These are phyloP conservation scores for Solenopsis invicta DNA, from an alignment of 1,140 invertebrate species.

Conservation along the genomic window DNA sequence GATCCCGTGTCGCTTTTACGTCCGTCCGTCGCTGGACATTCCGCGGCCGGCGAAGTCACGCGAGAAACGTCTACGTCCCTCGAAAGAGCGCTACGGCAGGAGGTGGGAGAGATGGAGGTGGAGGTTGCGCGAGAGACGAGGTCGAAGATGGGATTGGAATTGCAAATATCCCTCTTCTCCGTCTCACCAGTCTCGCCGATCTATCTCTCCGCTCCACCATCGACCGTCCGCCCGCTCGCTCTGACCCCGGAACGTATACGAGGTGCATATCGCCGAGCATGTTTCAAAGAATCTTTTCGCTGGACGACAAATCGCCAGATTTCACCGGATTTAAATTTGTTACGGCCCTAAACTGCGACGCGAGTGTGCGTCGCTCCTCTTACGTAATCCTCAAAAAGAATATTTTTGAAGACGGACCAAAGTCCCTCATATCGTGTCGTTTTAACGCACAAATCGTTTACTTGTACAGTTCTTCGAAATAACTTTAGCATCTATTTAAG, in stretches of 20 bases:
- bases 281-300: slow-evolving; percentile 28
- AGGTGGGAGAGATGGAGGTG: slow-evolving; percentile 32
- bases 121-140: slow-evolving; percentile 63
- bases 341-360: not conserved
- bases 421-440: not conserved
- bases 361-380: not conserved
- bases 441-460: not conserved
- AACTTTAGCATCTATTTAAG: not conserved
- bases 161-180: slow-evolving; percentile 74
- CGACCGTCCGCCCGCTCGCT: slow-evolving; percentile 23
- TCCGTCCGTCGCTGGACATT: slow-evolving; percentile 67
- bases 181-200: slow-evolving; percentile 56
- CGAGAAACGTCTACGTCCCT: slow-evolving; percentile 66
- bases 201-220: slow-evolving; percentile 61
- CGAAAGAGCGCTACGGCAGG: not conserved
- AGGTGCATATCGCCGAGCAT: slow-evolving; percentile 51
- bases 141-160: slow-evolving; percentile 77
- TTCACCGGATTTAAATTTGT: slow-evolving; percentile 46
- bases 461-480: not conserved
- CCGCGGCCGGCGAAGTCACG: slow-evolving; percentile 65
- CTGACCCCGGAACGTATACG: slow-evolving; percentile 42
- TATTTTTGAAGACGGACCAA: not conserved
- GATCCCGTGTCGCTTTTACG: slow-evolving; percentile 40
- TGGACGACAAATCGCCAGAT: slow-evolving; percentile 58
- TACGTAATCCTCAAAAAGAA: not conserved